These are phyloP conservation scores for Biston betularia DNA, from an alignment of 2,888 invertebrate genomes.

Conservation along the genomic window DNA sequence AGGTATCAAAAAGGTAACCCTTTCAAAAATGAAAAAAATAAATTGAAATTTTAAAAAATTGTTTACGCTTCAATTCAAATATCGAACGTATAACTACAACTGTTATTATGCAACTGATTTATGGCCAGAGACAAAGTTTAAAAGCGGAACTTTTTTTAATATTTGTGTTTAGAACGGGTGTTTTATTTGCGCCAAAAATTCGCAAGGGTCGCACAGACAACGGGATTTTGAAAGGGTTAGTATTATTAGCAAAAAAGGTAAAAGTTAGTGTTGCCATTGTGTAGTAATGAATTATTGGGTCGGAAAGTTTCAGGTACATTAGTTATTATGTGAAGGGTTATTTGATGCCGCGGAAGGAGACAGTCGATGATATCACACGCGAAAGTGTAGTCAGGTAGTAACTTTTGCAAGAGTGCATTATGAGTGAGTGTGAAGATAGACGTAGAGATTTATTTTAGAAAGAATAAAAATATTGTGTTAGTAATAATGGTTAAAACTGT, in stretches of 20 bases:
- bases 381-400: constrained; percentile 75
- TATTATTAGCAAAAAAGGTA: constrained; percentile 72
- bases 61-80: constrained; percentile 77
- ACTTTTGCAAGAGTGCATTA: constrained; percentile 25
- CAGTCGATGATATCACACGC: constrained; percentile 80
- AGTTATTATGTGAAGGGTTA: constrained; percentile 81
- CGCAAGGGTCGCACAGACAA: constrained; percentile 80
- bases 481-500: too few relatives aligned
- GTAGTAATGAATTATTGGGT: constrained; percentile 85
- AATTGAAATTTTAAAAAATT: constrained; percentile 52
- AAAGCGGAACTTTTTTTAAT: constrained; percentile 75
- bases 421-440: not conserved
- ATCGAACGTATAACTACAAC: constrained; percentile 70
- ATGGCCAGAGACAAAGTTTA: constrained; percentile 79
- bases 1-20: too few relatives aligned
- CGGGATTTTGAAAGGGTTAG: constrained; percentile 78
- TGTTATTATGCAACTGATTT: constrained; percentile 81
- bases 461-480: too few relatives aligned
- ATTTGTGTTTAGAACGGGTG: constrained; percentile 83
- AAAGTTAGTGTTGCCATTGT: constrained; percentile 81
- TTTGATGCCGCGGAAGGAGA: constrained; percentile 71
- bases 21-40: not conserved
- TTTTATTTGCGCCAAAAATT: constrained; percentile 83
- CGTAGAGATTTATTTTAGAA: not conserved
- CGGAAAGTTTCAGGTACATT: constrained; percentile 85